Evolutionary conservation across 2,113 vertebrate species (phyloP).

Genomic region (Sylvietta virens): DNA sequence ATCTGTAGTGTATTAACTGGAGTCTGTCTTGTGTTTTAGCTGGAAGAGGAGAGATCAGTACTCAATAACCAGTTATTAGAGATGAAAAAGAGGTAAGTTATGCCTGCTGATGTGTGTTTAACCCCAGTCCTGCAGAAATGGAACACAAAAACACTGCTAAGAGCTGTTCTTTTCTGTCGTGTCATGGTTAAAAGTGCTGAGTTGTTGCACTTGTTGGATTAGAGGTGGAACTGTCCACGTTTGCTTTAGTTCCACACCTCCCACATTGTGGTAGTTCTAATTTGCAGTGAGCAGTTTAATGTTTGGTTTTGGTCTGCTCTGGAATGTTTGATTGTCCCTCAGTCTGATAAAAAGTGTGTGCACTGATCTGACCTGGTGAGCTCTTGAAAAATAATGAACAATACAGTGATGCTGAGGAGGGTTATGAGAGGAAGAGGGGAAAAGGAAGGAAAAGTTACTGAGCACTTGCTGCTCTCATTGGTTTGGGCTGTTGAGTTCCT

Average conservation of each 20-base stretch:
- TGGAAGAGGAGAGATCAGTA: constrained; percentile 86
- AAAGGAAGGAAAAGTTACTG: neutral
- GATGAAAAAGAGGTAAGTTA: constrained; percentile 89
- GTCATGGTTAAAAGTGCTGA: neutral
- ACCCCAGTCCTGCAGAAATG: neutral
- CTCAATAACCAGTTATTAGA: constrained; percentile 90
- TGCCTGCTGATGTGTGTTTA: neutral
- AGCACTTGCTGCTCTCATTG: neutral
- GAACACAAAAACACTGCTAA: neutral
- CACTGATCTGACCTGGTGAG: neutral
- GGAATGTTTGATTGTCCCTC: neutral
- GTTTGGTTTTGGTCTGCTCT: neutral
- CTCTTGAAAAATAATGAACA: neutral
- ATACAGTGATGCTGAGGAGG: neutral
- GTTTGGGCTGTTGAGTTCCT: neutral
- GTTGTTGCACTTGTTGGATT: neutral
- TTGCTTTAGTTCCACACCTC: neutral
- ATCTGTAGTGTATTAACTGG: neutral
- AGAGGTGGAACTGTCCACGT: neutral
- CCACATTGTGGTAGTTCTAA: neutral
- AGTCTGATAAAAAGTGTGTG: neutral
- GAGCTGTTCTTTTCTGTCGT: neutral
- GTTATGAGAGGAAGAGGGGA: neutral
- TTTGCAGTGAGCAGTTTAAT: constrained; percentile 3
- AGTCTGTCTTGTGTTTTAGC: constrained; percentile 65